phyloP scores from a whole-genome alignment of 2,797 vertebrate genomes.

The Meriones psammophilus region DNA sequence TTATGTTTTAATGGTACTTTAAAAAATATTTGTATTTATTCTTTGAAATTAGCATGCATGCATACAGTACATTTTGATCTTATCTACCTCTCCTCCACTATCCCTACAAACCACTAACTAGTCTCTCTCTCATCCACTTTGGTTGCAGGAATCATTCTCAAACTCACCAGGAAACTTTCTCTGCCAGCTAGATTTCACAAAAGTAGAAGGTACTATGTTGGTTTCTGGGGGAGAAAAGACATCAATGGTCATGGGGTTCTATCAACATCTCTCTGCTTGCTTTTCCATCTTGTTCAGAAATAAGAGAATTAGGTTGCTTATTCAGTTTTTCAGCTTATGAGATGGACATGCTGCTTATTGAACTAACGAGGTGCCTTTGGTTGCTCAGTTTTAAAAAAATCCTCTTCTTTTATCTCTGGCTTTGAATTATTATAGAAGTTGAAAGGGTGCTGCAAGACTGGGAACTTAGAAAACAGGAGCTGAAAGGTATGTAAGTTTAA shows the following conservation, averaged over 20 bases:
- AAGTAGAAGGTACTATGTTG: background rate
- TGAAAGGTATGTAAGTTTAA: background rate
- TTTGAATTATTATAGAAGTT: slow-evolving; percentile 49
- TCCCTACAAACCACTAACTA: background rate
- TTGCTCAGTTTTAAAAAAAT: background rate
- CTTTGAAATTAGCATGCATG: background rate
- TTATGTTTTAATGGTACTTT: slow-evolving; percentile 36
- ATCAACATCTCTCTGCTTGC: background rate
- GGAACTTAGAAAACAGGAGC: slow-evolving; percentile 13
- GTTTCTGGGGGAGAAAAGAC: background rate
- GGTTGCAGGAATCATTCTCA: background rate
- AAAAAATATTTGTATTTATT: background rate
- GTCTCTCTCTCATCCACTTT: background rate
- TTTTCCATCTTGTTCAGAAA: slow-evolving; percentile 33
- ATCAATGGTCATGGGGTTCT: background rate
- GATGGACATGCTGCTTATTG: background rate
- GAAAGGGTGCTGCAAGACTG: background rate
- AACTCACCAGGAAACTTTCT: background rate
- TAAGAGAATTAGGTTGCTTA: slow-evolving; percentile 14
- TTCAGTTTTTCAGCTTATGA: background rate
- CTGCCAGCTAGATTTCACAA: background rate
- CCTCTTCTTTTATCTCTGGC: slow-evolving; percentile 8
- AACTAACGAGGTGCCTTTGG: background rate
- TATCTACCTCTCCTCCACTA: background rate
- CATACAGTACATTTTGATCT: background rate